Evolutionary conservation across 2,113 vertebrate species (phyloP), one percentile per base, ranked within the genome.

Genomic region (Pogonocichla stellata): DNA sequence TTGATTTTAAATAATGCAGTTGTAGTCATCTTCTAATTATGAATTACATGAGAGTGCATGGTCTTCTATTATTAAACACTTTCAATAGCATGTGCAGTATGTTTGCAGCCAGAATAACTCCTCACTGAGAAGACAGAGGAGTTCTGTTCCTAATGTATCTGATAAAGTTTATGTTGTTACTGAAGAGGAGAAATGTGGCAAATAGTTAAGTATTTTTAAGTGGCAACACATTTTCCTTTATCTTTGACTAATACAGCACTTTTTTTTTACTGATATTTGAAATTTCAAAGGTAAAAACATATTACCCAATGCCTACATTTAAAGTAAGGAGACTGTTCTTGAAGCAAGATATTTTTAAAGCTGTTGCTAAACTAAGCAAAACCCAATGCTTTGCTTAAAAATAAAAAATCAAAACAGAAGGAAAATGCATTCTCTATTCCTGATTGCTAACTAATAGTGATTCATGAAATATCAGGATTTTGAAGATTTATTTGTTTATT

Each of bases 11-110:
- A 96, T 97, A 97, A 98, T 98, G 98, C 96, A 83, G 96, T 98
- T 97, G 96, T 96, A 97, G 94, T 98, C 90, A 90, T 97, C 97
- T 97, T 97, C 98, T 99, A 98, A 98, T 99, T 98, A 98, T 97
- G 98, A 98, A 98, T 98, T 98, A 98, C 98, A 97, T 91, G 96
- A 97, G 97, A 96, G 97, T 97, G 95, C 97, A 92, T 88, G 97
- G 91, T 97, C 96, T 97, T 97, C 97, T 97, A 96, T 98, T 98
- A 98, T 98, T 97, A 98, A 98, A 96, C 88, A 83, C 87, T 97
- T 96, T 96, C 92, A 93, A 61, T 90, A 96, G 94, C 94, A 75
- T 88, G 94, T 94, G 93, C 73, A 15, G 93, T 88, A 67, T 73
- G 65, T 88, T 73, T 94, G 60, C 89, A 73, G 87, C 42, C 66